Evolutionary conservation across 2,888 invertebrate genomes (phyloP), one percentile per base, ranked within the genome.

Genomic region (Trissonchulus sp.): DNA sequence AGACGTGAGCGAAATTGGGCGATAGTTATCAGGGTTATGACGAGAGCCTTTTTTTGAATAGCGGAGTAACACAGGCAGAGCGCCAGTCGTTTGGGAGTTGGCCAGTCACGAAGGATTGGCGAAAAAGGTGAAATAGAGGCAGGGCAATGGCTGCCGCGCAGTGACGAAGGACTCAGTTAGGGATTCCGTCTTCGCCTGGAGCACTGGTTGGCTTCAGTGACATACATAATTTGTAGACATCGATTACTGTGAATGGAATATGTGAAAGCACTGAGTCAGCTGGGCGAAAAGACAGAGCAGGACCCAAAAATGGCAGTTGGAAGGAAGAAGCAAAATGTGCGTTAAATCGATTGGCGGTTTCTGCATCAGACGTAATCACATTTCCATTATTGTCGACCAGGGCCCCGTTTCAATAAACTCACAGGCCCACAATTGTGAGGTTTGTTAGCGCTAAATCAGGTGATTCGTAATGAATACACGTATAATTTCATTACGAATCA

Each of bases 1-100:
- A 18, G 60, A 60, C n/a, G 60, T 60, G 18, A 60, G 60, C 18
- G 18, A 18, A 18, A 60, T 60, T 18, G 60, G 60, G 18, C 60
- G 60, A 60, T 60, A 60, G n/a, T 60, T 60, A 60, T 60, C 60
- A 60, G 60, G 60, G 18, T 60, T 18, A n/a, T 60, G 60, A 18
- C 60, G 60, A 18, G n/a, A 60, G n/a, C n/a, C 60, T 18, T 60
- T 60, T 60, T 60, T 60, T 60, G n/a, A 18, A 60, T 18, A 60
- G 18, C n/a, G 60, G 60, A n/a, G n/a, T n/a, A 18, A 60, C 60
- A 60, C n/a, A n/a, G 18, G 60, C n/a, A n/a, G 60, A 18, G 18
- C n/a, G 60, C 60, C 60, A 60, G 60, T 60, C 60, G n/a, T n/a
- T 60, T 18, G 60, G 60, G n/a, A 60, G 18, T 18, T 18, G 18